A percentile compares a stretch with the other conserved stretches of the same genome.
Conservation (phyloP, 2,888 invertebrate species). For the Mamestra brassicae region DNA sequence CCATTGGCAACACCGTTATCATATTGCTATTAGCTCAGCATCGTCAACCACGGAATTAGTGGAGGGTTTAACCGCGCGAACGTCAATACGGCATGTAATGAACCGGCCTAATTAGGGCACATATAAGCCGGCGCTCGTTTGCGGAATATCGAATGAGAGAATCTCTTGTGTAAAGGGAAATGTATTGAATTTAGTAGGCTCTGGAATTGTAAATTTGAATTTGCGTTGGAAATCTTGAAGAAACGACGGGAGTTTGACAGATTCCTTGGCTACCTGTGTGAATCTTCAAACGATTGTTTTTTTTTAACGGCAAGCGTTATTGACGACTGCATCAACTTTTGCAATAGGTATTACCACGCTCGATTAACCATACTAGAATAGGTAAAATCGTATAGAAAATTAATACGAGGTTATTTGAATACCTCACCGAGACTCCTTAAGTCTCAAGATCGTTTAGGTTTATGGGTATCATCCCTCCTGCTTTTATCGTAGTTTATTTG, state of each 20-base stretch:
- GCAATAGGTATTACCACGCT: not conserved
- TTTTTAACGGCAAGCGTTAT: not conserved
- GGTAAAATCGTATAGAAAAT: too few species aligned
- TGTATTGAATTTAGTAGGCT: conserved; percentile 2
- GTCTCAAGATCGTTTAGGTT: too few species aligned
- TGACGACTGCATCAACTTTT: not conserved
- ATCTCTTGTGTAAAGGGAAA: not conserved
- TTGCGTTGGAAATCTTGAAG: not conserved
- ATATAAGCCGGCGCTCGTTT: conserved; percentile 63
- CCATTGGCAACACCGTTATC: conserved; percentile 25
- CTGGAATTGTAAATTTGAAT: not conserved
- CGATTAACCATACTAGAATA: too few species aligned
- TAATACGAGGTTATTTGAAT: too few species aligned
- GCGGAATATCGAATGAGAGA: conserved; percentile 41
- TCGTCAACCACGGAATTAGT: conserved; percentile 49
- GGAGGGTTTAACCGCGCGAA: conserved; percentile 56
- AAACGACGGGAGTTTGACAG: not conserved
- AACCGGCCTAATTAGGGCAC: conserved; percentile 68
- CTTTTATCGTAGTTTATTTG: too few species aligned
- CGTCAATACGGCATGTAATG: conserved; percentile 64
- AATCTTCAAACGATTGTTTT: not conserved
- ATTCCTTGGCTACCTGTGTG: not conserved
- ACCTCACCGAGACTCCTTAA: too few species aligned
- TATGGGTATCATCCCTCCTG: too few species aligned
- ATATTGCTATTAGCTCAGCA: conserved; percentile 39